Evolutionary conservation across 2,797 vertebrate species (phyloP), one percentile per base, ranked within the genome.

Genomic region (Myripristis jacobus): DNA sequence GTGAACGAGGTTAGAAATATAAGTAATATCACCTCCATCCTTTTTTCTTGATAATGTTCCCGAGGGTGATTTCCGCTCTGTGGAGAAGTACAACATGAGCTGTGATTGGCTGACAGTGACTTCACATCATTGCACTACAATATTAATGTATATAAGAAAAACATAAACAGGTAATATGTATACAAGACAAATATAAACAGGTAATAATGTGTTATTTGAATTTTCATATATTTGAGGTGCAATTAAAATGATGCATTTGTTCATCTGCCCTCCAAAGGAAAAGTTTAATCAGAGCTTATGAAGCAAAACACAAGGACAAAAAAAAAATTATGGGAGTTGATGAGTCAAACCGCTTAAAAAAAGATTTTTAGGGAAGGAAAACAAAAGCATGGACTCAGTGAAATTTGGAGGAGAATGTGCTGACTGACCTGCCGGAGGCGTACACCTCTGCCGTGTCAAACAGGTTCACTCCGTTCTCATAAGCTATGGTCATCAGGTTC

Each of bases 11-110:
- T 43, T 56, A 25, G 36, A 69, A 70, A 73, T 3, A 74, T 52
- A 5, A 75, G 57, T 73, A 52, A 79, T 34, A 57, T 94, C 62
- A 97, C 96, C 96, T 96, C 96, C 96, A 97, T 72, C 93, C 95
- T 92, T 96, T 97, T 92, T 94, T 96, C 92, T 96, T 96, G 78
- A 97, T 94, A 63, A 96, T 96, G 81, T 94, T 96, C 69, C 96
- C 96, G 7, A 97, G 88, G 74, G 94, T 96, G 82, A 95, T 93
- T 90, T 97, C 96, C 75, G 96, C 96, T 86, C 96, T 97, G 88
- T 67, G 77, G 76, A 84, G 59, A 85, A 78, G 70, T 25, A 82
- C 70, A 80, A 56, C 2, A 59, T 46, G 66, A 25, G 34, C 5
- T 59, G 41, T 60, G 38, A 73, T 44, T 15, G 41, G 29, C 25